Conservation (phyloP, 2,113 vertebrate species). For the Triplophysa siluroides region DNA sequence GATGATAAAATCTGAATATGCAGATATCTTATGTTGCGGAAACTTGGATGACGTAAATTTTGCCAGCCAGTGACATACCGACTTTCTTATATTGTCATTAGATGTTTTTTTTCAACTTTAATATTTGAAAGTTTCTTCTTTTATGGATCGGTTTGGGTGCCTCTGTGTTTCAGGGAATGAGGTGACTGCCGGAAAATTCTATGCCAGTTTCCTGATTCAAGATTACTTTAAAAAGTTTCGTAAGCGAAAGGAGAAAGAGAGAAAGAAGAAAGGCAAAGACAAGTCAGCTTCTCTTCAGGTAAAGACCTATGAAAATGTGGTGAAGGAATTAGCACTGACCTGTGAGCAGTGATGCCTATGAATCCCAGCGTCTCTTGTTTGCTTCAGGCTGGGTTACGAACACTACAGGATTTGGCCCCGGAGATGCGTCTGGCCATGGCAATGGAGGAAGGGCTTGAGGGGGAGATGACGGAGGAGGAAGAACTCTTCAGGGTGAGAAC, state of each 20-base stretch:
- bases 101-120: too few species aligned
- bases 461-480: conserved; percentile 62
- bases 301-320: neutral
- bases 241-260: conserved; percentile 86
- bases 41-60: too few species aligned
- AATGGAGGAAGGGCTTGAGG: conserved; percentile 74
- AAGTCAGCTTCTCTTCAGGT: conserved; percentile 61
- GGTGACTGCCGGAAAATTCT: conserved; percentile 97
- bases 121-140: neutral
- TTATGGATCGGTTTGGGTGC: neutral
- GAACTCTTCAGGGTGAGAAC: conserved; percentile 59
- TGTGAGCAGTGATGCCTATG: neutral
- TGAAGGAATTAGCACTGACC: neutral
- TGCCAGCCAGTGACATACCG: too few species aligned
- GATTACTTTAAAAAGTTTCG: conserved; percentile 98
- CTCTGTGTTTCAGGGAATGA: conserved; percentile 82
- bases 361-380: conserved; percentile 30
- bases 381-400: conserved; percentile 83
- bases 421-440: conserved; percentile 88
- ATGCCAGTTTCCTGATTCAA: conserved; percentile 97
- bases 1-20: too few species aligned
- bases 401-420: conserved; percentile 86
- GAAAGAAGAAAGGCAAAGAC: conserved; percentile 65
- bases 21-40: too few species aligned
- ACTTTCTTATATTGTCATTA: too few species aligned